Evolutionary conservation across 30 jellyfish, hydroid and myxozoan species (phyloP).

Genomic region (Pelagia noctiluca): DNA sequence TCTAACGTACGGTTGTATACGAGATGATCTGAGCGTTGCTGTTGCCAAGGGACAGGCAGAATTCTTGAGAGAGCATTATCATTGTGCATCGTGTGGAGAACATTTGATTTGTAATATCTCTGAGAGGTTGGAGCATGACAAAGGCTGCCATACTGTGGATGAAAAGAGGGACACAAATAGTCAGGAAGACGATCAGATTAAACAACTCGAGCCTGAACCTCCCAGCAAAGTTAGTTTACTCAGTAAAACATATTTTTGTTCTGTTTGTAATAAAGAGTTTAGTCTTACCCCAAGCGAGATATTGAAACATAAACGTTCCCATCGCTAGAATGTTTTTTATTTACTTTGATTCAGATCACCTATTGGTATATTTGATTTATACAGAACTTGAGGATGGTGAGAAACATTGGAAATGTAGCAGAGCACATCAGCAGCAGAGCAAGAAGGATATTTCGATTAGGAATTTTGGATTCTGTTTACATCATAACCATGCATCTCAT

Average conservation of each 20-base stretch:
- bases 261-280: slow-evolving; percentile 63
- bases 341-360: neutral
- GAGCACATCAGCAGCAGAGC: no score
- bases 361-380: no score
- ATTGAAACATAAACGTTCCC: slow-evolving; percentile 77
- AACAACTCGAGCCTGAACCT: neutral
- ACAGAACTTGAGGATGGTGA: no score
- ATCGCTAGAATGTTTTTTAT: slow-evolving; percentile 3
- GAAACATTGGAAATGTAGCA: no score
- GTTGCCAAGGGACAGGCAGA: slow-evolving; percentile 98
- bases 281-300: slow-evolving; percentile 79
- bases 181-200: neutral
- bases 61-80: slow-evolving; percentile 87
- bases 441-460: no score
- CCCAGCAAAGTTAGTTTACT: neutral
- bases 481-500: no score
- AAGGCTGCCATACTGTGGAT: slow-evolving; percentile 49
- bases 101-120: slow-evolving; percentile 92
- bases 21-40: slow-evolving; percentile 77
- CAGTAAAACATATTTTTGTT: slow-evolving; percentile 60
- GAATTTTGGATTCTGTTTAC: no score
- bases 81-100: slow-evolving; percentile 88
- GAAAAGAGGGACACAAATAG: neutral
- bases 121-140: slow-evolving; percentile 86
- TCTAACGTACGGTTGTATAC: slow-evolving; percentile 90